phyloP scores from a whole-genome alignment of 1,140 invertebrate species.

The Asobara japonica region DNA sequence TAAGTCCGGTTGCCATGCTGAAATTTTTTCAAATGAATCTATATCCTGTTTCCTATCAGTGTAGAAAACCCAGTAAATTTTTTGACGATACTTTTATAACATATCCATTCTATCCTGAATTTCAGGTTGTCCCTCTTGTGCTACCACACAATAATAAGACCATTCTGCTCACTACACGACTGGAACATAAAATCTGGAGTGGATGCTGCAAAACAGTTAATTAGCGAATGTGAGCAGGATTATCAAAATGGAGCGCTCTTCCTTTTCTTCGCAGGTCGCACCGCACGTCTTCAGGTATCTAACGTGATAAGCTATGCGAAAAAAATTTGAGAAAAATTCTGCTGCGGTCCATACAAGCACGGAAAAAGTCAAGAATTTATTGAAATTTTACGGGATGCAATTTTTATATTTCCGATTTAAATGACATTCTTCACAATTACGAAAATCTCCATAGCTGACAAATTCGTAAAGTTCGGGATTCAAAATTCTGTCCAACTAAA shows the following conservation, averaged over 20 bases:
- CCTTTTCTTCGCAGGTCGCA: conserved; percentile 76
- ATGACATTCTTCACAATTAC: too few species aligned
- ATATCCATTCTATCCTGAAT: too few species aligned
- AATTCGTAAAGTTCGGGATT: too few species aligned
- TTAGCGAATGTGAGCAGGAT: conserved; percentile 70
- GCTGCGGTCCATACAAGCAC: too few species aligned
- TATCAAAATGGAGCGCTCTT: conserved; percentile 76
- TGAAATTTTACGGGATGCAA: too few species aligned
- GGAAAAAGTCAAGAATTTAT: too few species aligned
- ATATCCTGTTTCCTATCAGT: not conserved
- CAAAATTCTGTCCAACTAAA: too few species aligned
- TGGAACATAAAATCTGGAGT: conserved; percentile 71
- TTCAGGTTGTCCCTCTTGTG: conserved; percentile 75
- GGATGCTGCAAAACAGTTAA: conserved; percentile 70
- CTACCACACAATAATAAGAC: conserved; percentile 80
- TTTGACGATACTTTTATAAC: too few species aligned
- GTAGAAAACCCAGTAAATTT: not conserved
- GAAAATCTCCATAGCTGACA: too few species aligned
- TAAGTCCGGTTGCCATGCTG: too few species aligned
- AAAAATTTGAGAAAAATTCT: not conserved
- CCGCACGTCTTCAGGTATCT: conserved; percentile 73
- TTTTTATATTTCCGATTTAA: too few species aligned
- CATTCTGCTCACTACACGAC: conserved; percentile 78
- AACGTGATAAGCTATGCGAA: not conserved
- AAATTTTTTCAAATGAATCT: too few species aligned